These are phyloP conservation scores for Stenurella melanura DNA, from an alignment of 2,888 invertebrate species.

Conservation along the genomic window DNA sequence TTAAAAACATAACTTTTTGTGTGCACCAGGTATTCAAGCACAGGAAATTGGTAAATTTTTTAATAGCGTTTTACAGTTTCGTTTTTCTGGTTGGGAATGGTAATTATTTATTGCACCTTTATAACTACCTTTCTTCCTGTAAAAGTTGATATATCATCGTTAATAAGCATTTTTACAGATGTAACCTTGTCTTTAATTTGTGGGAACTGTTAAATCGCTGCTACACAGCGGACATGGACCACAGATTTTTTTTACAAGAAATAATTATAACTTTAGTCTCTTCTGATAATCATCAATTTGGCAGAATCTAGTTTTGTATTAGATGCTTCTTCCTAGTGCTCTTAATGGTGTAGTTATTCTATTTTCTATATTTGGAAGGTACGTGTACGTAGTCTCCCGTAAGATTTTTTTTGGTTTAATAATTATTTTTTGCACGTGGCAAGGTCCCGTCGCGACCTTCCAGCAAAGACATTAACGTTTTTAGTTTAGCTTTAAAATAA, in stretches of 20 bases:
- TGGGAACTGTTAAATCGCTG: constrained; percentile 39
- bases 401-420: neutral
- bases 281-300: neutral
- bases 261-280: constrained; percentile 13
- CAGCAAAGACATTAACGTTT: neutral
- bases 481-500: neutral
- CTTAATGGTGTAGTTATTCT: neutral
- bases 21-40: neutral
- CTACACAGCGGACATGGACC: constrained; percentile 32
- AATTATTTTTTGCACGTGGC: neutral
- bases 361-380: neutral
- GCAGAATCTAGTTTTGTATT: neutral
- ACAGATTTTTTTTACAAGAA: constrained; percentile 27
- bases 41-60: constrained; percentile 44
- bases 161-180: constrained; percentile 44
- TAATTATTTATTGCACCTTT: constrained; percentile 40
- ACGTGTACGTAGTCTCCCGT: neutral
- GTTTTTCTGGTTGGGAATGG: constrained; percentile 38
- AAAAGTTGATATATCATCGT: constrained; percentile 46
- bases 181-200: constrained; percentile 37
- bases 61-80: constrained; percentile 30
- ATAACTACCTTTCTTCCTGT: constrained; percentile 44
- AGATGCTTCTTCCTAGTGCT: neutral
- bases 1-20: neutral
- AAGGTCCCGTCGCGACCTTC: neutral